These are phyloP conservation scores for Oncorhynchus kisutch DNA, from an alignment of 2,113 vertebrate genomes.

Conservation along the genomic window DNA sequence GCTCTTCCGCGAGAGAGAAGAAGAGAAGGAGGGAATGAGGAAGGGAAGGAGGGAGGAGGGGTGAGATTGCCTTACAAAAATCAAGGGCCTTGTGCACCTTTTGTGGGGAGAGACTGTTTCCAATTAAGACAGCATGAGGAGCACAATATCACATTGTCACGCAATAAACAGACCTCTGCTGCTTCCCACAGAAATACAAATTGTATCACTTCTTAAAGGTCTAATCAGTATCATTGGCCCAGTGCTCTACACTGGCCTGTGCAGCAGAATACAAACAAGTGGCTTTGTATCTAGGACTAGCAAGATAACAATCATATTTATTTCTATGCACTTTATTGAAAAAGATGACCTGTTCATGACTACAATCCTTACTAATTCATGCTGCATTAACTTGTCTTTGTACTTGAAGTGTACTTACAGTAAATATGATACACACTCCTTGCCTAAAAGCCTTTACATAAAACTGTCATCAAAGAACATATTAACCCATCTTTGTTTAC, in stretches of 20 bases:
- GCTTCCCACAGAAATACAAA: constrained; percentile 61
- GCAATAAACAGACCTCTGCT: constrained; percentile 65
- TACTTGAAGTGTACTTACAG: constrained; percentile 82
- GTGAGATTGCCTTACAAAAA: constrained; percentile 61
- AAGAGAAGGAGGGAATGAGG: constrained; percentile 21
- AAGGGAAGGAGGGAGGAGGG: constrained; percentile 47
- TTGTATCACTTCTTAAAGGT: constrained; percentile 55
- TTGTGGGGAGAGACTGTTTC: constrained; percentile 68
- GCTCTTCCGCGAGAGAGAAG: constrained; percentile 51
- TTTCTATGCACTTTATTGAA: constrained; percentile 55
- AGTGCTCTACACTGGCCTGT: constrained; percentile 33
- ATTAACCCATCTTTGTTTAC: constrained; percentile 84
- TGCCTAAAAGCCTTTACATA: constrained; percentile 83
- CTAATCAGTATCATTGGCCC: constrained; percentile 57
- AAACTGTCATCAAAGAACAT: constrained; percentile 80
- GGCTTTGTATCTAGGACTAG: constrained; percentile 33
- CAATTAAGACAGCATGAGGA: constrained; percentile 71
- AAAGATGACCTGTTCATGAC: constrained; percentile 66
- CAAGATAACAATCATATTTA: constrained; percentile 72
- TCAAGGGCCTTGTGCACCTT: constrained; percentile 69
- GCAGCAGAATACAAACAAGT: constrained; percentile 12
- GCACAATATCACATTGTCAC: constrained; percentile 72
- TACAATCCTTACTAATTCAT: constrained; percentile 61
- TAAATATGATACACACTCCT: constrained; percentile 84
- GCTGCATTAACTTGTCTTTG: constrained; percentile 61